Conservation (phyloP, 1,140 invertebrate species). For the Papilio glaucus region DNA sequence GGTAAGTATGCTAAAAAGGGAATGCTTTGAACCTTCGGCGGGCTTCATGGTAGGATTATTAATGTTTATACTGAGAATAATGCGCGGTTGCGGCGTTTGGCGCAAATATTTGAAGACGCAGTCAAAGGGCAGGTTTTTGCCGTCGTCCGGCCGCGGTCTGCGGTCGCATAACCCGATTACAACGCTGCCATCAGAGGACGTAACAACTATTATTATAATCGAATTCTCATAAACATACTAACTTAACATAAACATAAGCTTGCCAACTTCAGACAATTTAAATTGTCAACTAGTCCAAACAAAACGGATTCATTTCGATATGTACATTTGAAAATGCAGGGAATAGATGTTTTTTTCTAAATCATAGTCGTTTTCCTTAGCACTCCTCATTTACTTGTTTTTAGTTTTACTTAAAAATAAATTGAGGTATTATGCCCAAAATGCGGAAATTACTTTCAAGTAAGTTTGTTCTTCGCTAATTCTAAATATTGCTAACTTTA, state of each 20-base stretch:
- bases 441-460: no score
- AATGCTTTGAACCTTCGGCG: conserved; percentile 48
- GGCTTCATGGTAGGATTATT: conserved; percentile 71
- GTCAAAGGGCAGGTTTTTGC: conserved; percentile 79
- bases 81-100: conserved; percentile 71
- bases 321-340: no score
- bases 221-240: neutral
- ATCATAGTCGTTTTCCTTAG: no score
- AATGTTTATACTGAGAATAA: conserved; percentile 80
- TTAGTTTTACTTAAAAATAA: no score
- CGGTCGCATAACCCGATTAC: conserved; percentile 78
- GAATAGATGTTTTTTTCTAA: no score
- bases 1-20: conserved; percentile 41
- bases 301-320: no score
- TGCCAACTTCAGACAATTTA: no score
- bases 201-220: neutral
- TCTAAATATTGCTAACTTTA: no score
- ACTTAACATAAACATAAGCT: neutral
- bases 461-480: no score
- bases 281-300: no score
- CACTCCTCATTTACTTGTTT: no score
- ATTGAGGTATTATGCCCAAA: no score
- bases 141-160: conserved; percentile 64
- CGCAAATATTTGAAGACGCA: conserved; percentile 78
- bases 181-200: neutral